These are phyloP conservation scores for Exocentrus adspersus DNA, from an alignment of 2,888 invertebrate genomes.

Conservation along the genomic window DNA sequence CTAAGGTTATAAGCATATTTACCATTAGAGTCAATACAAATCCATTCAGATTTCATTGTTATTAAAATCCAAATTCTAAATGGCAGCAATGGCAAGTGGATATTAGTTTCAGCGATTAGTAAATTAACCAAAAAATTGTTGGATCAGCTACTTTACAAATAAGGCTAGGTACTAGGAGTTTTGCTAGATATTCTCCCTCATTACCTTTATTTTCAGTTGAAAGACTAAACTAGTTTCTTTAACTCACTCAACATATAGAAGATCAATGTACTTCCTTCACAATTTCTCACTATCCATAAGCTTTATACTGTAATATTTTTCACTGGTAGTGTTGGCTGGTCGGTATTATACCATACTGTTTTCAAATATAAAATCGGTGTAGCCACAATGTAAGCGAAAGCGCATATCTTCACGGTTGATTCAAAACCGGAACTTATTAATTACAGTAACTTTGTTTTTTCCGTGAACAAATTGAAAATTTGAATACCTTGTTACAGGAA, in stretches of 20 bases:
- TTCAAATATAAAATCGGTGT: conserved; percentile 2
- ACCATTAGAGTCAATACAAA: too few relatives aligned
- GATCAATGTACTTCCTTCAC: neutral
- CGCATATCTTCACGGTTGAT: conserved; percentile 4
- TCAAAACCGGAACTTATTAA: conserved; percentile 17
- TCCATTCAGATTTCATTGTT: too few relatives aligned
- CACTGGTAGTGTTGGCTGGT: neutral
- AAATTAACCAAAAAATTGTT: too few relatives aligned
- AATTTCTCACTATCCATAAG: neutral
- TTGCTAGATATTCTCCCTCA: too few relatives aligned
- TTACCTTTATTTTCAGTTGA: too few relatives aligned
- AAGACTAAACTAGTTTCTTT: too few relatives aligned
- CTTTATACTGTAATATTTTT: neutral
- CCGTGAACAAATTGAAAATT: conserved; percentile 17
- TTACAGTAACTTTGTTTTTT: conserved; percentile 12
- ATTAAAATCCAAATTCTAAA: too few relatives aligned
- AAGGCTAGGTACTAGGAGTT: too few relatives aligned
- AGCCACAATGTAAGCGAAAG: conserved; percentile 10
- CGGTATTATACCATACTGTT: conserved; percentile 1
- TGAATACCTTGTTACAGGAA: conserved; percentile 7
- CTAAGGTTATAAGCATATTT: too few relatives aligned
- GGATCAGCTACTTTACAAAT: neutral
- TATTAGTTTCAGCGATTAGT: too few relatives aligned
- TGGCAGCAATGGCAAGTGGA: too few relatives aligned
- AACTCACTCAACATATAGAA: neutral